A percentile compares a stretch with the other conserved stretches of the same genome.
Evolutionary conservation across 2,888 invertebrate species (phyloP).

Genomic region (Sussaba pulchella): DNA sequence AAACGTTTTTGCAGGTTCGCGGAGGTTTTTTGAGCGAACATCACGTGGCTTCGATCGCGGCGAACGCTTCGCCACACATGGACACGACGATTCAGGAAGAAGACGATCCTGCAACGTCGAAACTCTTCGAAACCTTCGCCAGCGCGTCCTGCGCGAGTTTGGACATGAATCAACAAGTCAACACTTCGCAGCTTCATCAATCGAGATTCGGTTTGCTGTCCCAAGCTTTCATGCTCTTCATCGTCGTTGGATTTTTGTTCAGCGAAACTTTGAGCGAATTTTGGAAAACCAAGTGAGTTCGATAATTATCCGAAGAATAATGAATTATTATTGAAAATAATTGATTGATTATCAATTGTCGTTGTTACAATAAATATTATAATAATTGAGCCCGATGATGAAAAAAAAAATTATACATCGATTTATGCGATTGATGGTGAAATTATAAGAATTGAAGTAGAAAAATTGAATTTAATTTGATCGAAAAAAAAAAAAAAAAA

Average conservation of each 20-base stretch:
- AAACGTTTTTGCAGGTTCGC: conserved; percentile 86
- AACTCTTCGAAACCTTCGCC: conserved; percentile 80
- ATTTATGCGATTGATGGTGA: conserved; percentile 5
- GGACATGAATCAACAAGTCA: conserved; percentile 86
- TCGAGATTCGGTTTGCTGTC: conserved; percentile 94
- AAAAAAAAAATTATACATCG: no score
- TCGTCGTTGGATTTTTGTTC: conserved; percentile 94
- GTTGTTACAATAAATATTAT: no score
- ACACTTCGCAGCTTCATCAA: conserved; percentile 95
- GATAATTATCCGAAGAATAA: no score
- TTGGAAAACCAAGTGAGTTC: conserved; percentile 95
- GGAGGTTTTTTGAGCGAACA: conserved; percentile 93
- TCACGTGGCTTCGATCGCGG: conserved; percentile 87
- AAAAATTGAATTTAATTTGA: no score
- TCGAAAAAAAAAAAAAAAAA: no score
- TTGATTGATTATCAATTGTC: no score
- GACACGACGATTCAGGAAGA: conserved; percentile 83
- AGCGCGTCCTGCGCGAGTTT: conserved; percentile 73
- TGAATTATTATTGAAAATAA: no score
- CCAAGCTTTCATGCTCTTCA: conserved; percentile 96
- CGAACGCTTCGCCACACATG: conserved; percentile 80
- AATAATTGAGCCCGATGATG: no score
- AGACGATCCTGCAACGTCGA: conserved; percentile 84
- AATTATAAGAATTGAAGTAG: no score
- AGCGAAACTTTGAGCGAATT: conserved; percentile 96